Base-by-base conservation (phyloP, 2,888 invertebrate species). In the Augochlorella aurata region DNA sequence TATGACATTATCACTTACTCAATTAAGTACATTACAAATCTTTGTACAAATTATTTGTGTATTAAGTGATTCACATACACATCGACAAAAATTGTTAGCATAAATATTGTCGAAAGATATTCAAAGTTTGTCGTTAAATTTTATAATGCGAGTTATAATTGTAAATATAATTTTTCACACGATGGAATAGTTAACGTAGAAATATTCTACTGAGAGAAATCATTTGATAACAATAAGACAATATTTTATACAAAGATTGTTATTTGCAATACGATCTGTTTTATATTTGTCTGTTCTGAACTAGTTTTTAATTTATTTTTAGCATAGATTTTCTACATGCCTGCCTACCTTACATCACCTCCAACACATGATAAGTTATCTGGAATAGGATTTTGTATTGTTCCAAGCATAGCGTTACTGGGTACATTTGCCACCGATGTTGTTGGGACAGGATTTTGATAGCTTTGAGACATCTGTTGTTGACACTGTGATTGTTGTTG, bases 321-420 rank as follows among this genome's bases (percentile, higher is more conserved):
- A 85, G 68, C 50, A 61, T 77, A 87, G 16, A 74, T 66, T 79
- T 80, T 79, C 75, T 79, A 83, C 90, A 90, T 92, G 90, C 91
- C 89, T 84, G 89, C 94, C 91, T 93, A 95, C 91, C 95, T 94
- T 84, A 95, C 95, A 91, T 95, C 95, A 66, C 95, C 95, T 83
- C 95, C 95, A 83, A 95, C 94, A 84, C 95, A 95, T 79, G 95
- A 94, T 73, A 95, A 91, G 76, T 94, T 94, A 90, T 95, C 95
- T 74, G 94, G 93, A 85, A 93, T 93, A 66, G 92, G 92, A 85
- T 92, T 93, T 86, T 93, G 93, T 81, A 93, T 90, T 77, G 92
- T 91, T 81, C 92, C 92, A 74, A 93, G 92, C 84, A 92, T 90
- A 58, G 91, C 85, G 78, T 92, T 93, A 82, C 90, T 89, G 52